Base-by-base conservation (phyloP, 2,797 vertebrate species). In the Hoplostethus mediterraneus region DNA sequence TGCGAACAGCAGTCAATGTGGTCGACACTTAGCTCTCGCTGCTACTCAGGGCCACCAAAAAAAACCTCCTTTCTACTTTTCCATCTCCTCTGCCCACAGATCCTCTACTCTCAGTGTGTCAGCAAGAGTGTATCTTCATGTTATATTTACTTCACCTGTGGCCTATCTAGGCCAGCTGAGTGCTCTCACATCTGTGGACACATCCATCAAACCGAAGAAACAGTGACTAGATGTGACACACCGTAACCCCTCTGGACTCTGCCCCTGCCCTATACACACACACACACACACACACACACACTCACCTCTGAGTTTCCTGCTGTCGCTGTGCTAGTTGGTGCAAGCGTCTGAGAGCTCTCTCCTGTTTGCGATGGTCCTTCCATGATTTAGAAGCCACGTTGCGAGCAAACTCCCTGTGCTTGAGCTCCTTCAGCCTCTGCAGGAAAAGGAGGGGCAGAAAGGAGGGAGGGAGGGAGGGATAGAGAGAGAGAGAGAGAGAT, bases 351-450 rank as follows among this genome's bases (percentile, higher is more conserved):
- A 99, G 95, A 73, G 96, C 97, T 87, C 97, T 97, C 90, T 99
- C 98, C 91, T 99, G 97, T 88, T 99, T 99, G 90, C 96, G 97
- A 76, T 98, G 97, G 94, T 99, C 97, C 93, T 99, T 99, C 97
- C 98, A 98, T 44, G 97, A 98, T 92, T 98, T 99, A 30, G 98
- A 99, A 83, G 97, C 95, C 89, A 99, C 97, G 12, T 99, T 99
- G 71, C 98, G 95, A 89, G 97, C 97, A 92, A 98, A 99, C 93
- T 99, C 98, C 71, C 98, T 95, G 89, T 99, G 98, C 89, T 99
- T 98, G 87, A 99, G 94, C 90, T 99, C 98, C 90, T 99, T 99
- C 89, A 99, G 89, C 90, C 98, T 96, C 98, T 99, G 88, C 64
- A 54, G 74, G 80, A 73, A 73, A 70, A 68, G 53, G 33, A 63